These are phyloP conservation scores for Prionailurus viverrinus DNA, from an alignment of 2,113 vertebrate genomes.

Conservation along the genomic window DNA sequence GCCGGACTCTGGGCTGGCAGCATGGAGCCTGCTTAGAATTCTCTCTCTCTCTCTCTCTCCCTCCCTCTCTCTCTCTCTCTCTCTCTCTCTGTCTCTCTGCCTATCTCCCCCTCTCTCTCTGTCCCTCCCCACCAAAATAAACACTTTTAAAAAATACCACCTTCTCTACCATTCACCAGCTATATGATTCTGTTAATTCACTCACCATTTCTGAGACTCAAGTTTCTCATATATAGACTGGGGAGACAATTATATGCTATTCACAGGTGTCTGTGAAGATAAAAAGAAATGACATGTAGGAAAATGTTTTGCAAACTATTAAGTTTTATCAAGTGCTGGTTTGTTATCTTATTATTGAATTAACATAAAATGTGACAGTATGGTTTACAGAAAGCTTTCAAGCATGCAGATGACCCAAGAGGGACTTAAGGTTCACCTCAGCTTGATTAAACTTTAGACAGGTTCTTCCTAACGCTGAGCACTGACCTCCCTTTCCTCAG, in stretches of 20 bases:
- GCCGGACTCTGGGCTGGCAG: too few relatives aligned
- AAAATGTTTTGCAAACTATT: background rate
- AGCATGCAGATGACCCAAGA: background rate
- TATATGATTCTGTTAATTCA: background rate
- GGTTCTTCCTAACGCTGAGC: background rate
- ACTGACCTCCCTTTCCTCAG: background rate
- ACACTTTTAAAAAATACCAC: background rate
- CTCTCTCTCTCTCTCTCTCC: too few relatives aligned
- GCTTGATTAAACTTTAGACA: background rate
- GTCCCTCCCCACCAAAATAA: too few relatives aligned
- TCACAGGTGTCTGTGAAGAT: background rate
- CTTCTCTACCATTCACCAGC: background rate
- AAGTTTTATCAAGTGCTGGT: background rate
- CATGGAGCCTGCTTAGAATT: too few relatives aligned
- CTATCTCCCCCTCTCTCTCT: too few relatives aligned
- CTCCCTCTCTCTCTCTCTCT: too few relatives aligned
- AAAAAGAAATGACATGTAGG: background rate
- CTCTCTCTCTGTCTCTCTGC: too few relatives aligned
- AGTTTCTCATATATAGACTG: background rate
- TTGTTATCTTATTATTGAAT: slow-evolving; percentile 17
- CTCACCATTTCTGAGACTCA: slow-evolving; percentile 1
- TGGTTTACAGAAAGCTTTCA: slow-evolving; percentile 3
- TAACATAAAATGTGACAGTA: background rate
- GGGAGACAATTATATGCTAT: background rate
- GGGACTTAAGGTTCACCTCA: background rate